These are phyloP conservation scores for Drosophila macrospina DNA, from an alignment of 2,888 invertebrate genomes.

Conservation along the genomic window DNA sequence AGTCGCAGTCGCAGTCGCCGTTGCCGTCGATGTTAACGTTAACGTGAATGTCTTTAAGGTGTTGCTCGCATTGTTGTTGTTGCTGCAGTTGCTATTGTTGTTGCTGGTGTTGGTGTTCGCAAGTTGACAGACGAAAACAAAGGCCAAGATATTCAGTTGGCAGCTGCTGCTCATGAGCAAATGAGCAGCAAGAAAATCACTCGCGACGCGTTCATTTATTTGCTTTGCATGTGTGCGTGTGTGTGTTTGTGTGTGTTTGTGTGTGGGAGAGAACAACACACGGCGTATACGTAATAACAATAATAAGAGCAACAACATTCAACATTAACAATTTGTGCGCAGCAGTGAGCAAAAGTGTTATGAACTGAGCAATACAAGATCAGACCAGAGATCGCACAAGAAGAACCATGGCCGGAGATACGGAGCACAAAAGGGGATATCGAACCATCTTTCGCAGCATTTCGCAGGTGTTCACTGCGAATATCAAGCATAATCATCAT, in stretches of 20 bases:
- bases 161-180: conserved; percentile 46
- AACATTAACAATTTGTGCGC: conserved; percentile 6
- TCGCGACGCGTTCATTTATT: conserved; percentile 13
- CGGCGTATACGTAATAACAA: conserved; percentile 18
- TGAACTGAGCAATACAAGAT: conserved; percentile 29
- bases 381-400: neutral
- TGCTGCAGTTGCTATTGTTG: conserved; percentile 7
- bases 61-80: conserved; percentile 20
- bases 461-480: conserved; percentile 79
- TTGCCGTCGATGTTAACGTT: conserved; percentile 7
- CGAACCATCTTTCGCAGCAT: conserved; percentile 82
- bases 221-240: neutral
- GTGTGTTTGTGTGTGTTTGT: conserved; percentile 8
- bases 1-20: conserved; percentile 3
- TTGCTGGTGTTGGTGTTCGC: conserved; percentile 41
- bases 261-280: conserved; percentile 7
- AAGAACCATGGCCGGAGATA: conserved; percentile 62
- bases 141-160: conserved; percentile 55
- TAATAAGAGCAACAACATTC: conserved; percentile 1
- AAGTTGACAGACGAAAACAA: conserved; percentile 53
- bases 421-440: conserved; percentile 68
- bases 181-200: conserved; percentile 36
- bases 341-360: conserved; percentile 17
- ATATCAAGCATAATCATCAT: conserved; percentile 39
- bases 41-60: conserved; percentile 43